Evolutionary conservation across 1,140 invertebrate genomes (phyloP), one percentile per base, ranked within the genome.

Genomic region (Brachionus manjavacas): DNA sequence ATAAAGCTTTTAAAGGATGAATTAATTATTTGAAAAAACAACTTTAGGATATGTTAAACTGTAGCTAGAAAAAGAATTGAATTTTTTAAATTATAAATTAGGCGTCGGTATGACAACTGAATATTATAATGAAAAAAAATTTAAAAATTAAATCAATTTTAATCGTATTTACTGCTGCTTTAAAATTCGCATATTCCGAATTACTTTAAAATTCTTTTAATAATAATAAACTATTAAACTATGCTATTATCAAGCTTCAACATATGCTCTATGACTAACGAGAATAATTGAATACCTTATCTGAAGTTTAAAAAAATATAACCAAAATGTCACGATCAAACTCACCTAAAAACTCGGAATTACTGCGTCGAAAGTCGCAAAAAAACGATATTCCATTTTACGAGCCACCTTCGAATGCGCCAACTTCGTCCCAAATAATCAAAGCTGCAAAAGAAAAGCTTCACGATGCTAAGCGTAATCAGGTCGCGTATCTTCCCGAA

Each of bases 381-480:
- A 88, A 86, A 85, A 85, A 85, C 84, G 66, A 85, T 39, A 79
- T 86, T 35, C 89, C 90, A 46, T 91, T 91, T 85, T 91, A 91
- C 86, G 88, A 87, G 23, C 88, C 89, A 7, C 89, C 90, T 68
- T 86, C 87, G 16, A 86, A 87, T 49, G 90, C 86, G 28, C 93
- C 93, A 87, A 94, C 93, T 1, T 93, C 92, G 20, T 92, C 93
- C 0, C 93, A 94, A 87, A 94, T 94, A 84, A 94, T 94, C 74
- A 93, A 92, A 86, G 93, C 94, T 90, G 93, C 94, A 14, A 85
- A 87, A 14, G 85, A 86, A 20, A 87, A 87, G 8, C 66, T 88
- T 16, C 85, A 87, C 52, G 86, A 86, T 46, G 79, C 79, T 4
- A 81, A 81, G 25, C 49, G 52, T 8, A 64, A 64, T 64, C 79